Evolutionary conservation across 2,113 vertebrate genomes (phyloP).

Genomic region (Callopanchax toddi): DNA sequence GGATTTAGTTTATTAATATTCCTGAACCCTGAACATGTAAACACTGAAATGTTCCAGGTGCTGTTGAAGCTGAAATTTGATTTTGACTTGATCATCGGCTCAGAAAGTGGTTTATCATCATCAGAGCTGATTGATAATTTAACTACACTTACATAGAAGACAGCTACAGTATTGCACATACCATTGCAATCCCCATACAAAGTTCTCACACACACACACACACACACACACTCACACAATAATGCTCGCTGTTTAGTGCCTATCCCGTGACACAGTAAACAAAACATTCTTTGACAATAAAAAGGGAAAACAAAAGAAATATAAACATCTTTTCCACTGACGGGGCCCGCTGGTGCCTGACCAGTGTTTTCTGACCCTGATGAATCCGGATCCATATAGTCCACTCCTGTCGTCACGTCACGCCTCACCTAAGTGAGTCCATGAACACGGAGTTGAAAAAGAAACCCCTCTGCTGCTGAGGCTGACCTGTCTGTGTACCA

Average conservation of each 20-base stretch:
- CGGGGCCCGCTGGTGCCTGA: conserved; percentile 48
- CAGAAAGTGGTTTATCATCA: conserved; percentile 66
- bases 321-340: conserved; percentile 69
- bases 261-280: conserved; percentile 62
- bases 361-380: conserved; percentile 59
- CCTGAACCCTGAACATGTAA: not conserved
- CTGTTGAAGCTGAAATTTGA: conserved; percentile 13
- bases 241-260: conserved; percentile 61
- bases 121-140: conserved; percentile 62
- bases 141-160: conserved; percentile 63
- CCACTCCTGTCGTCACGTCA: conserved; percentile 54
- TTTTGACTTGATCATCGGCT: conserved; percentile 34
- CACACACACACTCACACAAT: conserved; percentile 33
- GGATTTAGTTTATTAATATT: not conserved
- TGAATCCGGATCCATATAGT: conserved; percentile 68
- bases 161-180: conserved; percentile 70
- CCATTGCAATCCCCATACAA: conserved; percentile 49
- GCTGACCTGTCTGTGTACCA: conserved; percentile 59
- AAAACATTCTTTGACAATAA: conserved; percentile 64
- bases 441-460: conserved; percentile 32
- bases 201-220: conserved; percentile 10
- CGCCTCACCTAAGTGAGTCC: conserved; percentile 61
- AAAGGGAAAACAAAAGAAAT: conserved; percentile 50
- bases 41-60: conserved; percentile 7
- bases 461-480: conserved; percentile 7